phyloP scores from a whole-genome alignment of 2,797 vertebrate species.

The Prionace glauca region DNA sequence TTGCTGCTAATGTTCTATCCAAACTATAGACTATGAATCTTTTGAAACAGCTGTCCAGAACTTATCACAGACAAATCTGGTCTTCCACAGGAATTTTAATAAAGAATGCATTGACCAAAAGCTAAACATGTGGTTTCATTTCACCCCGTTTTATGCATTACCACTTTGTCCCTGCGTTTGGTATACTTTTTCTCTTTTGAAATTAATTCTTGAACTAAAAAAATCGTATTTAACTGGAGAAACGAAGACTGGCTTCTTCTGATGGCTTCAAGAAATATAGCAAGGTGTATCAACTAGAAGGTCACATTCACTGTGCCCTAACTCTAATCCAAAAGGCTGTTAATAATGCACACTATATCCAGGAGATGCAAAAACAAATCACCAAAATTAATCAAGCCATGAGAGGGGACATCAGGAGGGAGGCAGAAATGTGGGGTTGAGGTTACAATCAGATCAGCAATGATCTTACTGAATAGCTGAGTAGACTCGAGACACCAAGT shows the following conservation, averaged over 20 bases:
- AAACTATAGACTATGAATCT: not conserved
- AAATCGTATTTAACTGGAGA: not conserved
- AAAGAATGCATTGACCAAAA: not conserved
- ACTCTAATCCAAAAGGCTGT: not conserved
- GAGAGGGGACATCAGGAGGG: not conserved
- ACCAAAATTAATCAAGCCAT: not conserved
- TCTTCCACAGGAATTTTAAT: slow-evolving; percentile 20
- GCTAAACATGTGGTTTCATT: not conserved
- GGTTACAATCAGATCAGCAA: too few relatives aligned
- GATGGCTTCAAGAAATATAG: not conserved
- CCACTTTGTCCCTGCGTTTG: not conserved
- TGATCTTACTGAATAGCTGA: too few relatives aligned
- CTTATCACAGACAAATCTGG: not conserved
- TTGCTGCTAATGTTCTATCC: not conserved
- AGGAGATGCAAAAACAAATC: not conserved
- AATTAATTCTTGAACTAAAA: not conserved
- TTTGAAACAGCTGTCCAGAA: not conserved
- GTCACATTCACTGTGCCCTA: not conserved
- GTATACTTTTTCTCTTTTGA: not conserved
- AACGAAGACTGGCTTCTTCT: not conserved
- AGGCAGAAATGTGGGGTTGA: not conserved
- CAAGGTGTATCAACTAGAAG: not conserved
- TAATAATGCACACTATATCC: not conserved
- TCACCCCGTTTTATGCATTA: not conserved
- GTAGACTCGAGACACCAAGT: too few relatives aligned